Percentiles rank a stretch among this genome's conserved stretches.
Evolutionary conservation across 2,888 invertebrate genomes (phyloP).

Genomic region (Nematopogon swammerdamellus): DNA sequence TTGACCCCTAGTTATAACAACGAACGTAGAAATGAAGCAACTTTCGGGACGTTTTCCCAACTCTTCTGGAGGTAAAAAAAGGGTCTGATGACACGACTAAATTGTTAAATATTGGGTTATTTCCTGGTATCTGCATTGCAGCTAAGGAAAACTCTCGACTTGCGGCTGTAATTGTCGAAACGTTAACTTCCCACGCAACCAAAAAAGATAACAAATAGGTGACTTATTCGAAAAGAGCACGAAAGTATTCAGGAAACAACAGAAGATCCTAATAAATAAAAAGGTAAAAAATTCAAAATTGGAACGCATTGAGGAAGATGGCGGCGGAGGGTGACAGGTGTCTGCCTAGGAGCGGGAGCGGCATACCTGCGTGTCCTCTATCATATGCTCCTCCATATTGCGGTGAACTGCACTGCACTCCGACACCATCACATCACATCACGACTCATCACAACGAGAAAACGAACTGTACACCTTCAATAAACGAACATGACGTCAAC

Average conservation of each 20-base stretch:
- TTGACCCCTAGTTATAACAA: too few species aligned
- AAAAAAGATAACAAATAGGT: too few species aligned
- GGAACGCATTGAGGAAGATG: background rate
- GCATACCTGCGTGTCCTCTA: background rate
- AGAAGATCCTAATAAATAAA: too few species aligned
- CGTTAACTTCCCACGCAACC: too few species aligned
- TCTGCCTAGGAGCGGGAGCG: background rate
- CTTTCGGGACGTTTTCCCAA: too few species aligned
- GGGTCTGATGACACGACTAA: background rate
- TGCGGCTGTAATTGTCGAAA: too few species aligned
- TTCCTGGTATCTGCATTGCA: background rate
- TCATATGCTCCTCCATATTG: background rate
- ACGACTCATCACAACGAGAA: background rate
- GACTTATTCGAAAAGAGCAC: too few species aligned
- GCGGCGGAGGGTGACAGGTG: background rate
- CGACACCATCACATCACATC: background rate
- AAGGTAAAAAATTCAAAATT: background rate
- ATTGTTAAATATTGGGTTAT: background rate
- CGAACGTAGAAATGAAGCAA: too few species aligned
- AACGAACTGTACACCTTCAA: background rate
- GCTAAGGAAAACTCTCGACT: background rate
- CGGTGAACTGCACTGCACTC: background rate
- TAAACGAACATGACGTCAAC: background rate
- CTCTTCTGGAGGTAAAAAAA: too few species aligned
- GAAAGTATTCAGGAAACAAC: too few species aligned